Conservation (phyloP, 2,888 invertebrate species). For the Spialia ferax region DNA sequence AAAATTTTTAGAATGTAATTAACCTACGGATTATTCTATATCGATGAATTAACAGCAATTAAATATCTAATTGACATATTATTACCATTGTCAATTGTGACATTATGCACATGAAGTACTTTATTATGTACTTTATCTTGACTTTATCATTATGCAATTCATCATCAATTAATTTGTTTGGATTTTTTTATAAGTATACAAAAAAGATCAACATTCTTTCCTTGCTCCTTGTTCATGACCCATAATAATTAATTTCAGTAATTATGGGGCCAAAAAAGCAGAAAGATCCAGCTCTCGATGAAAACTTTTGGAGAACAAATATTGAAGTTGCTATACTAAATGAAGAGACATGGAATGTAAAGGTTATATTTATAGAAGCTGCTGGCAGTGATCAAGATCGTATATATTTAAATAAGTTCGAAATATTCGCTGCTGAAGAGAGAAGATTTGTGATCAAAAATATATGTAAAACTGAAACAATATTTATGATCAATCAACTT, state of each 20-base stretch:
- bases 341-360: slow-evolving; percentile 68
- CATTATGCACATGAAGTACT: no score
- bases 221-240: no score
- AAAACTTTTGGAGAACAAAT: slow-evolving; percentile 62
- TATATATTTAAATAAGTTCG: slow-evolving; percentile 75
- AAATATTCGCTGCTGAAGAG: slow-evolving; percentile 70
- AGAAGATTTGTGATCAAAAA: slow-evolving; percentile 78
- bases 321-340: slow-evolving; percentile 67
- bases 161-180: no score
- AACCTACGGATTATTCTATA: no score
- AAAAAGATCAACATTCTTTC: no score
- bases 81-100: no score
- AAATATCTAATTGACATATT: no score
- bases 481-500: slow-evolving; percentile 80
- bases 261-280: slow-evolving; percentile 69
- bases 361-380: slow-evolving; percentile 73
- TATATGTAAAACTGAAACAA: slow-evolving; percentile 78
- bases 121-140: no score
- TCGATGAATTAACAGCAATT: no score
- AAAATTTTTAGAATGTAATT: no score
- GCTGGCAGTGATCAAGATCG: slow-evolving; percentile 76
- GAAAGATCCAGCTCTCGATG: slow-evolving; percentile 54
- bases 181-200: no score
- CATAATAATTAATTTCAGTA: neutral
- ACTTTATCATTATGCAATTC: no score